Conservation (phyloP, 1,140 invertebrate species). For the Drosophila ficusphila region DNA sequence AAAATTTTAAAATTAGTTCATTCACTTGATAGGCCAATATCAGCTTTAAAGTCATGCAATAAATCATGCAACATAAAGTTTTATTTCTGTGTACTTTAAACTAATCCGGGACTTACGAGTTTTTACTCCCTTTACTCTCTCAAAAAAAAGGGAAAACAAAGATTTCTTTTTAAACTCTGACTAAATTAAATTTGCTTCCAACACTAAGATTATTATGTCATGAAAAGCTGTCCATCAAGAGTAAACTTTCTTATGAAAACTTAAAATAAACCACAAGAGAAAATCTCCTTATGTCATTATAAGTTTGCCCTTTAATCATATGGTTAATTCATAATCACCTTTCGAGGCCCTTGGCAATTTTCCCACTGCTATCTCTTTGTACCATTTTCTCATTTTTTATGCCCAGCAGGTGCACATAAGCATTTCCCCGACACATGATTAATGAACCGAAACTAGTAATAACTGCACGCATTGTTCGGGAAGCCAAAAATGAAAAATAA, state of each 20-base stretch:
- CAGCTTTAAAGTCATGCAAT: neutral
- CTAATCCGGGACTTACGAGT: conserved; percentile 14
- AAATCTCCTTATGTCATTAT: conserved; percentile 15
- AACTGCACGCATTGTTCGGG: conserved; percentile 55
- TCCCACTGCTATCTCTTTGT: conserved; percentile 5
- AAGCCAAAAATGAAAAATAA: conserved; percentile 37
- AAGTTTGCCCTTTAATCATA: conserved; percentile 5
- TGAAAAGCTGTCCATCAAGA: neutral
- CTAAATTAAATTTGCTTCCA: neutral
- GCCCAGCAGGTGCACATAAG: conserved; percentile 50
- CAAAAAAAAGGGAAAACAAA: neutral
- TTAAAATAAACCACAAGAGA: neutral
- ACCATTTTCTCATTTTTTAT: conserved; percentile 38
- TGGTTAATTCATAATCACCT: conserved; percentile 15
- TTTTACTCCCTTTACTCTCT: neutral
- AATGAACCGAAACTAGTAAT: conserved; percentile 62
- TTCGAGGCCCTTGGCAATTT: conserved; percentile 9
- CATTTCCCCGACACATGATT: conserved; percentile 49
- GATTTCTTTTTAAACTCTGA: neutral
- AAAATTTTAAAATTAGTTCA: neutral
- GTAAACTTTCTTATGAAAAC: neutral
- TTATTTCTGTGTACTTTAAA: neutral
- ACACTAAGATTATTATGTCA: neutral
- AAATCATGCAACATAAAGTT: neutral
- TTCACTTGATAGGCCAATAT: neutral